Conservation (phyloP, 2,113 vertebrate genomes). For the Chamaea fasciata region DNA sequence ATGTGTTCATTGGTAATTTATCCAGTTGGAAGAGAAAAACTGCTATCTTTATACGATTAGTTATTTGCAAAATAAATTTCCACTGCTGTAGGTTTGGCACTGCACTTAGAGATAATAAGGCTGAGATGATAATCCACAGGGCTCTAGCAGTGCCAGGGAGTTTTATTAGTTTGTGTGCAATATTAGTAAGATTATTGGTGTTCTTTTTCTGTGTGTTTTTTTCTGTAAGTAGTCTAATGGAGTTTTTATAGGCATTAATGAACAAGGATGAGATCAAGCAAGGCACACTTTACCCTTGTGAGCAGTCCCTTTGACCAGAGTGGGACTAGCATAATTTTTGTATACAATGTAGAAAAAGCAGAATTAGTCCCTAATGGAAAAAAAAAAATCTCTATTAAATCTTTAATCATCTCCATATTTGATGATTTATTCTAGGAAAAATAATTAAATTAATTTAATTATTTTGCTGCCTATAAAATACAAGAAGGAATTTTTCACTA, state of each 20-base stretch:
- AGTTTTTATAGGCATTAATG: conserved; percentile 16
- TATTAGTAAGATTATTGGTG: not conserved
- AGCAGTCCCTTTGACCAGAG: not conserved
- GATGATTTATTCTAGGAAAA: conserved; percentile 15
- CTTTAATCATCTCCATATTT: not conserved
- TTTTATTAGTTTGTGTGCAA: not conserved
- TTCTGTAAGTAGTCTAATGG: conserved; percentile 8
- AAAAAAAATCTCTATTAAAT: conserved; percentile 29
- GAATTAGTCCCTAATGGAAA: conserved; percentile 8
- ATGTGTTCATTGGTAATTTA: not conserved
- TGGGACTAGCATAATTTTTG: not conserved
- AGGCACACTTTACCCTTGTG: not conserved
- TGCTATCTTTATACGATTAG: not conserved
- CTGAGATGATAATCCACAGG: not conserved
- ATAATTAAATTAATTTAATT: conserved; percentile 42
- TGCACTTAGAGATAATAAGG: not conserved
- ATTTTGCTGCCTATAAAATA: conserved; percentile 1
- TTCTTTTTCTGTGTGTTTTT: not conserved
- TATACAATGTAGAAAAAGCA: not conserved
- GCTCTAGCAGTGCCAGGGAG: not conserved
- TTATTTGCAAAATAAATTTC: not conserved
- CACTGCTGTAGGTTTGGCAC: not conserved
- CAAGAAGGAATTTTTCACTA: not conserved
- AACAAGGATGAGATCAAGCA: not conserved
- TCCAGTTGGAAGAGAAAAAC: not conserved